Conservation (phyloP, 2,888 invertebrate species). For the Lycia hirtaria region DNA sequence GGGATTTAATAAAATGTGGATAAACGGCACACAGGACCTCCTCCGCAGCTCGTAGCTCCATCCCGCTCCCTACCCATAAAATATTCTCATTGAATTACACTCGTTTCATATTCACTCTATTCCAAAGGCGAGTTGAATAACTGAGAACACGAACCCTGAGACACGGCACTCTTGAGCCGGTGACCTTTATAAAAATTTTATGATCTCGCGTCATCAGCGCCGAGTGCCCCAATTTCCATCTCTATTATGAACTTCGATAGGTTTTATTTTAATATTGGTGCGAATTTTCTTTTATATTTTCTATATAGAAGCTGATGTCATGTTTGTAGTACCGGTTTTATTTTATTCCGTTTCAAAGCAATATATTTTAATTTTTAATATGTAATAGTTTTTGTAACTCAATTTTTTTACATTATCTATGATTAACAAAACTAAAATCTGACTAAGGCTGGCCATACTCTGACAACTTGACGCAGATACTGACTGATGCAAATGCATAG, state of each 20-base stretch:
- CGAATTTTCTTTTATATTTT: neutral
- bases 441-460: too few relatives aligned
- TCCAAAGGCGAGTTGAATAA: conserved; percentile 25
- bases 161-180: conserved; percentile 9
- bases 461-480: too few relatives aligned
- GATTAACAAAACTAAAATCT: too few relatives aligned
- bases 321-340: too few relatives aligned
- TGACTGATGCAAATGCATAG: too few relatives aligned
- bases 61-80: conserved; percentile 35
- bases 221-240: conserved; percentile 7
- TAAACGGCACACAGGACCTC: conserved; percentile 23
- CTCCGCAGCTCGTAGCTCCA: neutral
- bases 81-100: conserved; percentile 44
- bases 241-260: conserved; percentile 13
- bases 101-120: conserved; percentile 41
- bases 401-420: too few relatives aligned
- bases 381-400: too few relatives aligned
- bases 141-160: conserved; percentile 18
- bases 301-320: neutral
- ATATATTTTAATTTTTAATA: too few relatives aligned
- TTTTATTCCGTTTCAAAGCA: too few relatives aligned
- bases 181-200: conserved; percentile 31
- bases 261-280: conserved; percentile 6
- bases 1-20: conserved; percentile 26
- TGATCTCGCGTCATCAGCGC: conserved; percentile 20